phyloP scores from a whole-genome alignment of 2,888 invertebrate species.

The Apodemia zela region DNA sequence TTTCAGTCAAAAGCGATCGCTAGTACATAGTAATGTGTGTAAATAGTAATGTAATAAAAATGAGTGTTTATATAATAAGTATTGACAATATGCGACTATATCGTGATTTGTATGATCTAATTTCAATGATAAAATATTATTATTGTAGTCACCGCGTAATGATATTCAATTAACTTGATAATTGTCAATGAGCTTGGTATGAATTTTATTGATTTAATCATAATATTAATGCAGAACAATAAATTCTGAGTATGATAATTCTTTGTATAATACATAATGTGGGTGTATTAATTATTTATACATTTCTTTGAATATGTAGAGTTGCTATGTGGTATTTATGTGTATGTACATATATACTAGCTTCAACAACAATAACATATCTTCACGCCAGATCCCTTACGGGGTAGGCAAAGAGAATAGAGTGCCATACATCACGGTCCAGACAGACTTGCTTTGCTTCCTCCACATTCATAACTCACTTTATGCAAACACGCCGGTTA shows the following conservation, averaged over 20 bases:
- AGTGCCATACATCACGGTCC: no score
- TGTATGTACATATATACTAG: no score
- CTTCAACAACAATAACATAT: no score
- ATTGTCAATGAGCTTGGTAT: neutral
- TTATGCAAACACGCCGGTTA: no score
- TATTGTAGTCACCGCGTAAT: neutral
- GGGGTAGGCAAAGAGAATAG: no score
- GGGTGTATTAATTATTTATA: neutral
- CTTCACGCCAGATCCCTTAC: no score
- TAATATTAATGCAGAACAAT: slow-evolving; percentile 14
- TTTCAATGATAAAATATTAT: slow-evolving; percentile 3
- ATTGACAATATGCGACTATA: neutral
- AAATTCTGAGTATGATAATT: slow-evolving; percentile 8
- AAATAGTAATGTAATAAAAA: no score
- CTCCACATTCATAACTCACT: no score
- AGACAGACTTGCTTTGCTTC: no score
- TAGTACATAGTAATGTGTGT: no score
- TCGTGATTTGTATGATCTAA: slow-evolving; percentile 4
- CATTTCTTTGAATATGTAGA: slow-evolving; percentile 6
- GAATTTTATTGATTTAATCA: slow-evolving; percentile 15
- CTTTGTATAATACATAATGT: neutral
- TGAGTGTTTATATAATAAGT: neutral
- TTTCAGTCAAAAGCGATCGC: no score
- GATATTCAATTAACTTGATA: slow-evolving; percentile 3
- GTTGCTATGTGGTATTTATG: neutral